phyloP scores from a whole-genome alignment of 1,140 invertebrate genomes.

The Polypedilum pembai region DNA sequence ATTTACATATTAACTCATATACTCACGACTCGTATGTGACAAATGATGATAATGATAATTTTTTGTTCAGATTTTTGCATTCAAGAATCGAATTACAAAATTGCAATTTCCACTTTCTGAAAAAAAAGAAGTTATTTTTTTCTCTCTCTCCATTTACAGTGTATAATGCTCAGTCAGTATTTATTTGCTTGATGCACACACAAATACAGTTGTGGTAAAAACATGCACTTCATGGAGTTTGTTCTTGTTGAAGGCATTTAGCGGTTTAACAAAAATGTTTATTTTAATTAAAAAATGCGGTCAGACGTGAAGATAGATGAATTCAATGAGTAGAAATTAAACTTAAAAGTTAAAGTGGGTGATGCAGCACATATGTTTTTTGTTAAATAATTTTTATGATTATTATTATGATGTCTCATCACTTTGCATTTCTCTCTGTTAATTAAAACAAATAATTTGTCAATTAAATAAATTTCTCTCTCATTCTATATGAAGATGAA shows the following conservation, averaged over 20 bases:
- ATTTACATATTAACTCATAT: not conserved
- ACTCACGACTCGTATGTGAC: not conserved
- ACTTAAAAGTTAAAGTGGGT: not conserved
- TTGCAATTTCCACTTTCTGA: conserved; percentile 16
- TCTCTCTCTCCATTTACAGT: not conserved
- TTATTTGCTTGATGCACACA: not conserved
- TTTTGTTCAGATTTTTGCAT: not conserved
- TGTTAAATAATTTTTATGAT: not conserved
- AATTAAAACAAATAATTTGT: conserved; percentile 20
- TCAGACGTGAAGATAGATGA: conserved; percentile 17
- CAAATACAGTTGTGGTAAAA: not conserved
- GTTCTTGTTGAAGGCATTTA: not conserved
- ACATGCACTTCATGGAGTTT: not conserved
- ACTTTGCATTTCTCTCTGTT: not conserved
- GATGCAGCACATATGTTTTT: conserved; percentile 4
- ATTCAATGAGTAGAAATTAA: not conserved
- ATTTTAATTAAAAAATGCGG: conserved; percentile 10
- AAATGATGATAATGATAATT: not conserved
- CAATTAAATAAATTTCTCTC: not conserved
- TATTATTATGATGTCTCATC: conserved; percentile 3
- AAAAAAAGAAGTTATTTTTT: not conserved
- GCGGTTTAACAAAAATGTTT: not conserved
- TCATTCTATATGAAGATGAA: not conserved
- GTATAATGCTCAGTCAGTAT: not conserved
- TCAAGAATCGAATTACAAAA: not conserved